phyloP scores from a whole-genome alignment of 2,888 invertebrate genomes.

The Tigriopus californicus region DNA sequence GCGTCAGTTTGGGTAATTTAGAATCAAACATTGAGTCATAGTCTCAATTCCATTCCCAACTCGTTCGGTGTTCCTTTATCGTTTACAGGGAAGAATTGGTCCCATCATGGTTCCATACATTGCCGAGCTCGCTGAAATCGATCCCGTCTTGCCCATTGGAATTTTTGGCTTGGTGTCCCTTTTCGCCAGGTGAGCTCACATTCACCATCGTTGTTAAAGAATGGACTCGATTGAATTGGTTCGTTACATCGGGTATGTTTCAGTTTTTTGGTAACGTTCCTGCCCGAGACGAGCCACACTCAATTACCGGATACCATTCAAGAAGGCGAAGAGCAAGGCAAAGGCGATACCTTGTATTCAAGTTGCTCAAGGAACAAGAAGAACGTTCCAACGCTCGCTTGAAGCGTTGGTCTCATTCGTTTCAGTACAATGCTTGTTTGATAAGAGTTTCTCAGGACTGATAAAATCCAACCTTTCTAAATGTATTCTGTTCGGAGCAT shows the following conservation, averaged over 20 bases:
- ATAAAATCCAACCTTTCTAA: too few relatives aligned
- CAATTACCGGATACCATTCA: background rate
- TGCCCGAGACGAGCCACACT: background rate
- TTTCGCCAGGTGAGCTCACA: background rate
- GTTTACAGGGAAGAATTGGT: background rate
- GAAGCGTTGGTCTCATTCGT: too few relatives aligned
- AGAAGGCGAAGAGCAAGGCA: constrained; percentile 2
- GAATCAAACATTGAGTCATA: background rate
- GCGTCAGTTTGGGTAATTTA: constrained; percentile 1
- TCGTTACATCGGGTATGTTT: too few relatives aligned
- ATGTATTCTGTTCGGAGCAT: too few relatives aligned
- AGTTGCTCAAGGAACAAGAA: too few relatives aligned
- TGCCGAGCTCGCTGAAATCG: background rate
- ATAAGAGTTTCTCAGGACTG: too few relatives aligned
- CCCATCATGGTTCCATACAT: constrained; percentile 7
- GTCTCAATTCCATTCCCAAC: background rate
- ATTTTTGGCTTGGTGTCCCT: background rate
- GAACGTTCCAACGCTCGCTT: too few relatives aligned
- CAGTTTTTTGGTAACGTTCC: background rate
- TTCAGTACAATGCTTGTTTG: too few relatives aligned
- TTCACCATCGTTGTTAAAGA: too few relatives aligned
- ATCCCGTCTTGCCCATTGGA: background rate
- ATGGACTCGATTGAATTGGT: too few relatives aligned
- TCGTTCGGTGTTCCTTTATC: background rate
- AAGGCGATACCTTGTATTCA: background rate